Conservation (phyloP, 2,797 vertebrate genomes). For the Crocidura indochinensis region DNA sequence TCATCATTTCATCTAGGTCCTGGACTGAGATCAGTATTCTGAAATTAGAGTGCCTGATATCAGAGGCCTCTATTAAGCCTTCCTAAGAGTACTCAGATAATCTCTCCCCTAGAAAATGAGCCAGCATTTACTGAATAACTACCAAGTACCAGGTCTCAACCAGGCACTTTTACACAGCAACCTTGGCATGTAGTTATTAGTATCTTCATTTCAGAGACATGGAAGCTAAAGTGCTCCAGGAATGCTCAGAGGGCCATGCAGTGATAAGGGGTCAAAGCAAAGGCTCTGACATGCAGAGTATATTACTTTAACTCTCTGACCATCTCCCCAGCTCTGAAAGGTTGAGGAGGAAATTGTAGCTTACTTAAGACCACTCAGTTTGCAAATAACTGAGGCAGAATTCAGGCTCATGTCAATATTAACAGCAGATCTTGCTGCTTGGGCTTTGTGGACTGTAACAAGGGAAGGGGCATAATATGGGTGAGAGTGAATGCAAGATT, state of each 20-base stretch:
- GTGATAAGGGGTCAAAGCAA: too few species aligned
- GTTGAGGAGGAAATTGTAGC: background rate
- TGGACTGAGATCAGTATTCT: slow-evolving; percentile 3
- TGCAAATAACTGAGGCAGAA: slow-evolving; percentile 47
- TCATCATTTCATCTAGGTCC: background rate
- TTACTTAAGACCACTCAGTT: slow-evolving; percentile 8
- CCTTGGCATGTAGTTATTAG: background rate
- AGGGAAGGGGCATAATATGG: background rate
- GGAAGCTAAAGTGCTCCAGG: background rate
- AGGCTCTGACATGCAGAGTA: background rate
- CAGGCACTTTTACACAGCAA: background rate
- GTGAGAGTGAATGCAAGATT: background rate
- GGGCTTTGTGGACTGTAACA: background rate
- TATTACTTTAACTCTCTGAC: background rate
- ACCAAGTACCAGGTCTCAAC: background rate
- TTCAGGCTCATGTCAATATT: slow-evolving; percentile 50
- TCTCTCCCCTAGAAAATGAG: background rate
- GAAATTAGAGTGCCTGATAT: background rate
- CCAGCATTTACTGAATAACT: background rate
- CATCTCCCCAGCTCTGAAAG: background rate
- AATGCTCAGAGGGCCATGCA: too few species aligned
- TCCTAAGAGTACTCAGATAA: slow-evolving; percentile 1
- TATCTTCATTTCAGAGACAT: background rate
- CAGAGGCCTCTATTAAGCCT: slow-evolving; percentile 8
- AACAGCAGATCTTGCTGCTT: background rate